These are phyloP conservation scores for Torymus aiolomorphi DNA, from an alignment of 2,888 invertebrate genomes.

Conservation along the genomic window DNA sequence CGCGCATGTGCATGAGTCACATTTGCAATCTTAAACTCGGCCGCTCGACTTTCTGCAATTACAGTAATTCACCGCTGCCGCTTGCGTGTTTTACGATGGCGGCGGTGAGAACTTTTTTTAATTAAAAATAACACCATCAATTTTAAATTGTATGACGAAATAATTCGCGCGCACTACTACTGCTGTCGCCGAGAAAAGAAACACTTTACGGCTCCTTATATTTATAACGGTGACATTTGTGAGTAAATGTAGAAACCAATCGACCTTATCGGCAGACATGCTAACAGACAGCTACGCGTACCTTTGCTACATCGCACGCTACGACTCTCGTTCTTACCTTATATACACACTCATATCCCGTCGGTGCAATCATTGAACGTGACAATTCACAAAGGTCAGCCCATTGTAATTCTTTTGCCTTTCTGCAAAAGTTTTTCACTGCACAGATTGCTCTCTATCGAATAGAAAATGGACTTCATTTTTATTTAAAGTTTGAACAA, in stretches of 20 bases:
- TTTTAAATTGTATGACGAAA: slow-evolving; percentile 35
- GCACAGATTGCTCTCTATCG: too few species aligned
- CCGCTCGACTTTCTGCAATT: slow-evolving; percentile 33
- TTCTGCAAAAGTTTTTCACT: neutral
- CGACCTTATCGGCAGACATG: slow-evolving; percentile 22
- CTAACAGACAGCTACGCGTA: neutral
- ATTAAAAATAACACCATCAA: slow-evolving; percentile 48
- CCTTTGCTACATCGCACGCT: slow-evolving; percentile 2
- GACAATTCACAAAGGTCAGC: slow-evolving; percentile 26
- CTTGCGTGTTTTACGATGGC: neutral
- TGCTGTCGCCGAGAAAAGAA: too few species aligned
- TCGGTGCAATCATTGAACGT: neutral
- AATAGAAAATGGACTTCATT: too few species aligned
- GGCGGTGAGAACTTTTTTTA: slow-evolving; percentile 23
- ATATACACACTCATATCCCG: too few species aligned
- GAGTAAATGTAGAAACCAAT: slow-evolving; percentile 16
- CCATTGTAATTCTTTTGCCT: slow-evolving; percentile 10
- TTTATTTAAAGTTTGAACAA: too few species aligned
- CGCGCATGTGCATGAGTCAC: neutral
- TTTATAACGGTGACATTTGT: slow-evolving; percentile 30
- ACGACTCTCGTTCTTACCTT: slow-evolving; percentile 15
- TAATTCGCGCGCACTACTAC: slow-evolving; percentile 26
- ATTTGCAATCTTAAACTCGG: slow-evolving; percentile 25
- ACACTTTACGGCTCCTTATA: slow-evolving; percentile 22
- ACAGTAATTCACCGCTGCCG: slow-evolving; percentile 25